Base-by-base conservation (phyloP, 2,888 invertebrate genomes). In the Zele albiditarsus region DNA sequence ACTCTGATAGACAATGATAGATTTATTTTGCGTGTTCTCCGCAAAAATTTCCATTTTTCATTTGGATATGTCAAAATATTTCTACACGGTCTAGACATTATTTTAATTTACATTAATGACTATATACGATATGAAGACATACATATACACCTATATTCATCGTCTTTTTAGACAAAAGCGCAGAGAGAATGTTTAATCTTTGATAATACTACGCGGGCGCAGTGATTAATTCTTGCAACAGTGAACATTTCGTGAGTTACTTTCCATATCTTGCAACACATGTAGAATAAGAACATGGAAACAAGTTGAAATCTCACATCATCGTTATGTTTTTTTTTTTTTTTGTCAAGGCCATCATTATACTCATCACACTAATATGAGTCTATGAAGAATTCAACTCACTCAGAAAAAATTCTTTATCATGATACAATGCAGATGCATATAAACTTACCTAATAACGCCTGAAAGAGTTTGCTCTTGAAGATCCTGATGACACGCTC, bases 401-500 rank as follows among this genome's bases (percentile, higher is more conserved):
- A 31, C 4, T 31, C 6, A 31, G 3, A 62, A 62, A 38, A 31
- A n/a, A 62, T 6, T 14, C 16, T n/a, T 12, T 38, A 38, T 8
- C 8, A 38, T 25, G 1, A 60, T 28, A 60, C 3, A 60, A 20
- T 14, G 25, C 10, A 68, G 20, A 31, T 23, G 57, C 76, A 33
- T 33, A 42, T 65, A 62, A 70, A 92, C 94, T 94, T 91, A 99
- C 98, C 99, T 91, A 99, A 92, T 83, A 99, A 92, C 81, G 99
- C 98, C 91, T 98, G 98, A 91, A 99, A 99, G 80, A 99, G 94
- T 79, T 97, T 93, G 85, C 98, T 98, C 91, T 99, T 99, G 92
- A 99, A 99, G 91, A 98, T 98, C 86, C 97, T 93, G 90, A 99
- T 98, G 88, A 99, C 98, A 84, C 98, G 93, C 91, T 99, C 99